Evolutionary conservation across 2,797 vertebrate species (phyloP), one percentile per base, ranked within the genome.

Genomic region (Perodicticus potto): DNA sequence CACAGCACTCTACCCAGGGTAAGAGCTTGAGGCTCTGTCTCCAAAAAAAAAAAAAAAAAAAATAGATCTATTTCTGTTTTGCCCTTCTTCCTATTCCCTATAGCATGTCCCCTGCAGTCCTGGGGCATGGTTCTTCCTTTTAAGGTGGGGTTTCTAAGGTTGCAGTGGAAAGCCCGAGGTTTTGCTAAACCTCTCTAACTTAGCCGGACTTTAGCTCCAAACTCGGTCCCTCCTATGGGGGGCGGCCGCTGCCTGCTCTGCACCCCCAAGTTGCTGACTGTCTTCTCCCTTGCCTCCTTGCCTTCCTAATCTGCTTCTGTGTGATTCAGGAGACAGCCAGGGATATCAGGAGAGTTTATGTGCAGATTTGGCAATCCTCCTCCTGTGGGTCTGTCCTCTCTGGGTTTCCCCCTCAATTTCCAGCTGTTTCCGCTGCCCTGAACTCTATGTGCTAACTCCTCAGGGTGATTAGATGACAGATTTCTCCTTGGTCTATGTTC

Each of bases 221-320:
- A 9, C n/a, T 13, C 11, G 0, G 1, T 49, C 32, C 32, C 34
- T 59, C 29, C 77, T 3, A 2, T 29, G 27, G 27, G 10, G 0
- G 11, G 59, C 45, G 2, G 23, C 70, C 43, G 34, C 25, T 1
- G 19, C 5, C 19, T 6, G 6, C 40, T 22, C 13, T 53, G 12
- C 22, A 11, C 17, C 0, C 29, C 29, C 37, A 22, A 3, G 1
- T 61, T 22, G 27, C 29, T 20, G 27, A 49, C 25, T 25, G 16
- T 7, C 19, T 6, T 43, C 29, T 53, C 19, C 45, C 27, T 32
- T 0, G 34, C 23, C 11, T 49, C 34, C 9, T 3, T 9, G 1
- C 16, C 2, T 34, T n/a, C 45, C 8, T 10, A 1, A 23, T 11
- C 70, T 45, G 32, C 57, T 61, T n/a, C 89, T 0, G 22, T 32